Base-by-base conservation (phyloP, 2,888 invertebrate genomes). In the Miltochrista miniata region DNA sequence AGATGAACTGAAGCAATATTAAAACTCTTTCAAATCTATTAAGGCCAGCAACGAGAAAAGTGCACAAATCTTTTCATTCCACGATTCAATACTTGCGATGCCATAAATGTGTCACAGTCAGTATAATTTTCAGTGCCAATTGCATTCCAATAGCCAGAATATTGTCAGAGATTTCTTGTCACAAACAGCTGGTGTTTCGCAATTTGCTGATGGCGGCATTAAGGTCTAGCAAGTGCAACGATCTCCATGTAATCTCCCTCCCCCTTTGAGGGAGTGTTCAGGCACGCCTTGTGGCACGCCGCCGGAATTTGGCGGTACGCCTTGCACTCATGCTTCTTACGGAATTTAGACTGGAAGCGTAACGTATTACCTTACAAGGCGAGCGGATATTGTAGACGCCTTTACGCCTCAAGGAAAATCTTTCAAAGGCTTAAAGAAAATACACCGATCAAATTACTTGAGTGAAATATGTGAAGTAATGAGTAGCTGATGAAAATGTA, bases 171-270 rank as follows among this genome's bases (percentile, higher is more conserved):
- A 75, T 81, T 88, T 89, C 87, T 88, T 87, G 89, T 89, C 85
- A 80, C 76, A 74, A 79, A 71, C 86, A 88, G 84, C 85, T 87
- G 87, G 75, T 86, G 87, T 86, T 83, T 85, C 80, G 88, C 90
- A 89, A 90, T 90, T 87, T 90, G 90, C 87, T 90, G 90, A 89
- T 90, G 89, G 88, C 79, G 72, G 78, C 80, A 86, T 89, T 89
- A 87, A 83, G 88, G 88, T 84, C 85, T 85, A 73, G 70, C 70
- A 75, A 86, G 84, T 85, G 85, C 87, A 87, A 77, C 75, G 81
- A 79, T 76, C 75, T 79, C 78, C 74, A 79, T 77, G 76, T 59
- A 56, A 59, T 63, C 68, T 61, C 47, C 40, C 42, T 37, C 18
- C 13, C 42, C 18, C 41, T 7, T 30, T 33, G 34, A 29, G 29